Base-by-base conservation (phyloP, 2,113 vertebrate species). In the Morone chrysops region DNA sequence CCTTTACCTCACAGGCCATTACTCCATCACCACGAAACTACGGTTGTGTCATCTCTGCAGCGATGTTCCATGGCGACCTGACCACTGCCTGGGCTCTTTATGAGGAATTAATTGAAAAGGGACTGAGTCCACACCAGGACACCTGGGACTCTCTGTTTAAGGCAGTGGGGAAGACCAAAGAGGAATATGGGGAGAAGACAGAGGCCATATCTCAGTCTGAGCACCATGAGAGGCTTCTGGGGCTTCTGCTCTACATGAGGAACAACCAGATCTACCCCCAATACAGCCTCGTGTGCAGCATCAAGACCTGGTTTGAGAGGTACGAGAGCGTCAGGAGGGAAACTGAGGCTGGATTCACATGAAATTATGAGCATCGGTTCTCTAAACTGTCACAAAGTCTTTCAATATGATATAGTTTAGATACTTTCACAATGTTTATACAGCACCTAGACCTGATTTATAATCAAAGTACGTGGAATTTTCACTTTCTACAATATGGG, bases 261-360 rank as follows among this genome's bases (percentile, higher is more conserved):
- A 93, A 97, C 56, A 96, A 98, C 92, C 96, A 97, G 67, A 88
- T 97, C 48, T 98, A 98, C 90, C 98, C 98, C 50, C 92, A 95
- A 22, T 90, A 94, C 82, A 84, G 80, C 18, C 89, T 99, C 80
- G 93, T 95, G 83, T n/a, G 63, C 76, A 96, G 90, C 91, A 97
- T 99, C 93, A 97, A 96, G 85, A 88, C 93, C 0, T 99, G 97
- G 97, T 99, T 99, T 95, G 97, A 99, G 91, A 97, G 98, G 98
- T 99, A 96, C 91, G 9, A 74, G 63, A 62, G 4, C 3, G 0
- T 41, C 17, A 12, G 18, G 14, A 9, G 62, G n/a, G 13, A 69
- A 69, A 31, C 40, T 6, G 20, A 61, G 45, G 20, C 7, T 63
- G 53, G 14, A 40, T 57, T 14, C n/a, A 47, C 10, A 45, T 20